phyloP scores from a whole-genome alignment of 2,888 invertebrate species.

The Chloroclysta siterata region DNA sequence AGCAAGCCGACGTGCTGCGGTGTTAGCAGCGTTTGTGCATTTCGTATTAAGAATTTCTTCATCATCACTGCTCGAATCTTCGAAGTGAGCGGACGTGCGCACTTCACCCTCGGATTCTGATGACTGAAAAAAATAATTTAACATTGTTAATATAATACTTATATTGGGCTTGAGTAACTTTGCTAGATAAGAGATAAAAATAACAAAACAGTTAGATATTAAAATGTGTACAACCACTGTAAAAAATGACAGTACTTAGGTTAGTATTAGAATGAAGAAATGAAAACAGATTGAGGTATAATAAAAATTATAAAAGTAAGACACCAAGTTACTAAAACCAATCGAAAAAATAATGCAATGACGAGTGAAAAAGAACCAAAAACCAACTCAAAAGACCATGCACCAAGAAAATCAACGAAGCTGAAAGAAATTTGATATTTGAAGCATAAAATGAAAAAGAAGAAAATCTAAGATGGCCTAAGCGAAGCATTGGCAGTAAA shows the following conservation, averaged over 20 bases:
- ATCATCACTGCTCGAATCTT: slow-evolving; percentile 76
- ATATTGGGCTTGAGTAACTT: background rate
- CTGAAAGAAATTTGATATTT: slow-evolving; percentile 31
- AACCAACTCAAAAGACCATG: slow-evolving; percentile 32
- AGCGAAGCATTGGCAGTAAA: slow-evolving; percentile 9
- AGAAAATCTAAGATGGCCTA: slow-evolving; percentile 2
- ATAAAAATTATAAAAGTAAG: background rate
- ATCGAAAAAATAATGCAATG: slow-evolving; percentile 9
- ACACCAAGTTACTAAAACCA: slow-evolving; percentile 11
- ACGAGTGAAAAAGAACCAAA: slow-evolving; percentile 13
- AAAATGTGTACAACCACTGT: background rate
- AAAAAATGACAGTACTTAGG: background rate
- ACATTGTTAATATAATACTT: background rate
- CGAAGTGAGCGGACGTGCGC: slow-evolving; percentile 64
- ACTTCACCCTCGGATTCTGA: slow-evolving; percentile 73
- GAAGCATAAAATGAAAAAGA: slow-evolving; percentile 30
- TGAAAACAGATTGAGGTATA: background rate
- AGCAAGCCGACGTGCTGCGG: slow-evolving; percentile 65
- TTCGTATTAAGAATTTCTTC: slow-evolving; percentile 73
- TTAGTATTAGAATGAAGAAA: background rate
- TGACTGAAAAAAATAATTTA: slow-evolving; percentile 54
- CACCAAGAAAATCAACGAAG: slow-evolving; percentile 28
- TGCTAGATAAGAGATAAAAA: background rate
- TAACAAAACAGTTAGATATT: background rate
- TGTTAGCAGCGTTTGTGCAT: slow-evolving; percentile 49